phyloP scores from a whole-genome alignment of 2,797 vertebrate genomes.

The Hephaestus fuliginosus region DNA sequence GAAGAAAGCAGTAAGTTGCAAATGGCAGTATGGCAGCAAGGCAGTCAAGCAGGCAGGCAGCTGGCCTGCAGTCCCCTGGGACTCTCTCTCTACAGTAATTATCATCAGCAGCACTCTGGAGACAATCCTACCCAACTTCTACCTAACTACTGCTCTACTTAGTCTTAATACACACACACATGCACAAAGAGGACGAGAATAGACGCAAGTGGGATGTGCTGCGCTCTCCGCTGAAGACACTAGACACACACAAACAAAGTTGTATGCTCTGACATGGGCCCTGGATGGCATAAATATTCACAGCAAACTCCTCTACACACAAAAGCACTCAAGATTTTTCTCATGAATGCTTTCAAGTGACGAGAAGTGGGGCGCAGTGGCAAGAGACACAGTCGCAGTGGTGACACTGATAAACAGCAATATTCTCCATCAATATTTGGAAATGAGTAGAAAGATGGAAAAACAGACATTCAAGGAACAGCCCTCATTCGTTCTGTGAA shows the following conservation, averaged over 20 bases:
- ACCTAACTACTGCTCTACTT: slow-evolving; percentile 70
- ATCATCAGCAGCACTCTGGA: slow-evolving; percentile 83
- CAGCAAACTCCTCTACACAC: slow-evolving; percentile 66
- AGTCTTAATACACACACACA: slow-evolving; percentile 41
- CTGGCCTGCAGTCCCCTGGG: slow-evolving; percentile 72
- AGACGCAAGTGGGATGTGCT: slow-evolving; percentile 29
- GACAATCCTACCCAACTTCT: slow-evolving; percentile 59
- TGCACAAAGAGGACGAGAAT: slow-evolving; percentile 38
- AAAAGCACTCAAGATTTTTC: slow-evolving; percentile 75
- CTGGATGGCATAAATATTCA: slow-evolving; percentile 67
- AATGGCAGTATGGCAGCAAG: slow-evolving; percentile 52
- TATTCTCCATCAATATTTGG: slow-evolving; percentile 47
- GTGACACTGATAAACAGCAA: slow-evolving; percentile 45
- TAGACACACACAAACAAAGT: slow-evolving; percentile 57
- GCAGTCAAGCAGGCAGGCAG: slow-evolving; percentile 59
- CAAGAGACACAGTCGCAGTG: slow-evolving; percentile 27
- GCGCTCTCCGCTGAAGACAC: slow-evolving; percentile 33
- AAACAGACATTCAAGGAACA: slow-evolving; percentile 7
- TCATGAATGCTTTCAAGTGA: slow-evolving; percentile 54
- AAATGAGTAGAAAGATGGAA: slow-evolving; percentile 21
- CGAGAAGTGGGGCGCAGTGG: slow-evolving; percentile 34
- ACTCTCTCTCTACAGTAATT: slow-evolving; percentile 84
- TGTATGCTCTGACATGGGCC: slow-evolving; percentile 47
- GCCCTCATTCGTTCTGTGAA: slow-evolving; percentile 33
- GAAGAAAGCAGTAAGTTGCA: slow-evolving; percentile 57